Base-by-base conservation (phyloP, 2,113 vertebrate genomes). In the Cyprinodon variegatus region DNA sequence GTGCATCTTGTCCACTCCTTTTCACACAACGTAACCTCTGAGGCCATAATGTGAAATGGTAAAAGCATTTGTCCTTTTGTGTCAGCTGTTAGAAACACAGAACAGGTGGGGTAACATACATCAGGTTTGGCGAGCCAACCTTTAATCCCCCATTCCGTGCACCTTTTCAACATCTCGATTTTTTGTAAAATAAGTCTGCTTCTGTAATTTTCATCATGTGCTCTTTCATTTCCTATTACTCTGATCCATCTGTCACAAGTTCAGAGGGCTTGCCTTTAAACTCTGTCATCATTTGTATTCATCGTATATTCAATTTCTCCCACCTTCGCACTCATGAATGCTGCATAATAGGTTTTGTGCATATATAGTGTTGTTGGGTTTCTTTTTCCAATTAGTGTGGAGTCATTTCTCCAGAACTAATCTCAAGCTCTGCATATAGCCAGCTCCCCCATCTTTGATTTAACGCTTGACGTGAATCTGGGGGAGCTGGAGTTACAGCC, bases 351-450 rank as follows among this genome's bases (percentile, higher is more conserved):
- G 89, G 68, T 79, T 88, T 78, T 87, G 74, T 77, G 86, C 81
- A 76, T 83, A 77, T 72, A 86, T 77, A 78, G 77, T 84, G 83
- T 83, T n/a, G 41, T 85, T 60, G 61, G 83, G 86, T 91, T 90
- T 90, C 86, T 86, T 87, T 89, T 90, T 89, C 88, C 89, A 91
- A 93, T 93, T 93, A 91, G 82, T 81, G 88, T 79, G 65, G 81
- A 90, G 29, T 90, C 80, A 90, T 90, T 91, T 90, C 76, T 77
- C 74, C 86, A 61, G 83, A 84, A 88, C 88, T 90, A 92, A 91
- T 91, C 90, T 84, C 43, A n/a, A n/a, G 66, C 74, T 68, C 65
- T 20, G 68, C 72, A 11, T 75, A 84, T 65, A 83, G 82, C 70
- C 73, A 4, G 61, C 87, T 63, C 84, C 80, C 86, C 81, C 86